These are phyloP conservation scores for Campoplex capitator DNA, from an alignment of 2,888 invertebrate species.

Conservation along the genomic window DNA sequence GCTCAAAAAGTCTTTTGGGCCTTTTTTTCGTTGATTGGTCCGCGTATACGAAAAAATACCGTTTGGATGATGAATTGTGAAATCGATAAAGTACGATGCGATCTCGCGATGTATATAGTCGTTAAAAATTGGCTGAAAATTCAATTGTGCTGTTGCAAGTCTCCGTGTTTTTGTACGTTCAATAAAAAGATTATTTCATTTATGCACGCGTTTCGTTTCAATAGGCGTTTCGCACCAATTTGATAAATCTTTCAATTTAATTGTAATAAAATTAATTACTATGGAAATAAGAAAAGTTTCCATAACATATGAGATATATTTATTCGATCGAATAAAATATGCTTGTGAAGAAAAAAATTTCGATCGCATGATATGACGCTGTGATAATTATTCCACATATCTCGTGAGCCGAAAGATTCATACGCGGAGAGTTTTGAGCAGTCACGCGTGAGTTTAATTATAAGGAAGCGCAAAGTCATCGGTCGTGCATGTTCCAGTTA, in stretches of 20 bases:
- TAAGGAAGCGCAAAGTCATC: slow-evolving; percentile 49
- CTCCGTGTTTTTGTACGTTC: not conserved
- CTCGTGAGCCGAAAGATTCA: not conserved
- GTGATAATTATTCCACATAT: not conserved
- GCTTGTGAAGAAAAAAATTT: not conserved
- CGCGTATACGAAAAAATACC: not conserved
- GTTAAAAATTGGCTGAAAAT: not conserved
- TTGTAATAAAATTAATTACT: too few relatives aligned
- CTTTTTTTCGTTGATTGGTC: not conserved
- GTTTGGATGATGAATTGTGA: not conserved
- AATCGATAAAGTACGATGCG: not conserved
- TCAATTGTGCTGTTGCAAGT: not conserved
- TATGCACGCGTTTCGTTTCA: not conserved
- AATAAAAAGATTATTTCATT: not conserved
- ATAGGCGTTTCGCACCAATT: not conserved
- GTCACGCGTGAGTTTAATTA: slow-evolving; percentile 43
- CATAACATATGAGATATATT: not conserved
- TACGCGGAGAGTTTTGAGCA: slow-evolving; percentile 7
- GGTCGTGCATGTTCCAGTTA: slow-evolving; percentile 53
- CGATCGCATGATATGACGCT: not conserved
- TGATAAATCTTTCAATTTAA: not conserved
- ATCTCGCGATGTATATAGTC: not conserved
- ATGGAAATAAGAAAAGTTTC: not conserved
- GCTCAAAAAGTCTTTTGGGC: not conserved
- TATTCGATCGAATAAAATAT: not conserved